These are phyloP conservation scores for Porites evermanni DNA, from an alignment of 92 coral and sea anemone species.

Conservation along the genomic window DNA sequence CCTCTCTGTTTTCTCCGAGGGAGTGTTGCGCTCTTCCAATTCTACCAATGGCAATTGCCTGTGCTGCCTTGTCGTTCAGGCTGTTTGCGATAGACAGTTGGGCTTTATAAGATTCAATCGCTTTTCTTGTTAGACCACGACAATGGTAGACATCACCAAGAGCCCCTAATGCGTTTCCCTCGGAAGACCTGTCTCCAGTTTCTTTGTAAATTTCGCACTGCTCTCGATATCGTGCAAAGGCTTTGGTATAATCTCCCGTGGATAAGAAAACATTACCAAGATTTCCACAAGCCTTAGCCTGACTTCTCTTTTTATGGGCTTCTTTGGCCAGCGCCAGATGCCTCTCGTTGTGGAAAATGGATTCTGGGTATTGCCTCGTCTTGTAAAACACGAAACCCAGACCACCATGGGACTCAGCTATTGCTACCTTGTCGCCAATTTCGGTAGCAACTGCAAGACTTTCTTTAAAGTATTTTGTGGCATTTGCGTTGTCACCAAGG, in stretches of 20 bases:
- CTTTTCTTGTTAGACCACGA: conserved; percentile 22
- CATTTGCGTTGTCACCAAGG: conserved; percentile 20
- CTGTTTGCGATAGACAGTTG: neutral
- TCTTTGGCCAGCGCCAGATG: conserved; percentile 22
- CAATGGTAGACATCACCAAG: conserved; percentile 34
- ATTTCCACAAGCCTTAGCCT: conserved; percentile 24
- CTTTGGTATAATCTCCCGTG: conserved; percentile 26
- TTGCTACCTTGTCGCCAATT: conserved; percentile 9
- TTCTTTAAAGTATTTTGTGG: conserved; percentile 3
- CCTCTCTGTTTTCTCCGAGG: conserved; percentile 8
- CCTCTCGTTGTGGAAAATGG: conserved; percentile 34
- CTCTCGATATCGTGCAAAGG: conserved; percentile 28
- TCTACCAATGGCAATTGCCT: conserved; percentile 3
- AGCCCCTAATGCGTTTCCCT: conserved; percentile 31
- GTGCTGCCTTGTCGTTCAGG: conserved; percentile 14
- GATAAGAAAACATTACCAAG: conserved; percentile 26
- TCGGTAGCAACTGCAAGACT: conserved; percentile 20
- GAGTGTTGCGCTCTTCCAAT: conserved; percentile 20
- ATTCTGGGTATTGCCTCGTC: conserved; percentile 15
- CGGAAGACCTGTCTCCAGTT: neutral
- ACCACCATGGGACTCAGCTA: conserved; percentile 33
- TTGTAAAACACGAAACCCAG: conserved; percentile 16
- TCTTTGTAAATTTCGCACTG: conserved; percentile 4
- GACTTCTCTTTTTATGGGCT: conserved; percentile 23
- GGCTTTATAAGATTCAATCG: conserved; percentile 18